Base-by-base conservation (phyloP, 2,113 vertebrate species). In the Empidonax traillii region DNA sequence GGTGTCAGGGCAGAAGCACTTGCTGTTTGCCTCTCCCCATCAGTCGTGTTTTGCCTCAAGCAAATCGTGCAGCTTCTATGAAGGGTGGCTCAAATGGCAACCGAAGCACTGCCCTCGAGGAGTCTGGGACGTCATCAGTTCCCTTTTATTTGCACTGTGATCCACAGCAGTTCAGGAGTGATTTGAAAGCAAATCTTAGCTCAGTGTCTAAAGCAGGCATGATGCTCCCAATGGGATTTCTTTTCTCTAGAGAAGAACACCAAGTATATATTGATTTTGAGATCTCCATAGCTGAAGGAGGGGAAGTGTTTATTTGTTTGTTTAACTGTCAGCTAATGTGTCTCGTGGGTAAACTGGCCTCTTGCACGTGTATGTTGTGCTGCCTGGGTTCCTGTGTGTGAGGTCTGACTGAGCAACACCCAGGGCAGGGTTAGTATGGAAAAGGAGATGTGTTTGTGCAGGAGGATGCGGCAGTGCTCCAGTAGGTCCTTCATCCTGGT, bases 51-150 rank as follows among this genome's bases (percentile, higher is more conserved):
- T 71, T 43, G 35, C 33, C 61, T 43, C 51, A 18, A 55, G 52
- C 51, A 74, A 41, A 20, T 25, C 10, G 39, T 30, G 4, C 33
- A 35, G 43, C 23, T 95, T 74, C 79, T 22, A 2, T 13, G 39
- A 53, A 71, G 7, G 13, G 4, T 19, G 37, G 75, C 30, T 67
- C 55, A 49, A n/a, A 35, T 27, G 30, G 76, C 83, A 92, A 24
- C 53, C 44, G 65, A 1, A 10, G 3, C 20, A 10, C 58, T 21
- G 24, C 49, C 27, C 12, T 51, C 0, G 0, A 82, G 75, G 76
- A 62, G 24, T 35, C 24, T 47, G 39, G 59, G 55, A 21, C 44
- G 55, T 46, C 37, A 43, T 71, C 52, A 10, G 14, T 55, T 86
- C 58, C 63, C 51, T 74, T 69, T 15, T 47, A 66, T 73, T 30